Percentiles rank a stretch among this genome's conserved stretches.
These are phyloP conservation scores for Meriones psammophilus DNA, from an alignment of 2,797 vertebrate genomes.

Conservation along the genomic window DNA sequence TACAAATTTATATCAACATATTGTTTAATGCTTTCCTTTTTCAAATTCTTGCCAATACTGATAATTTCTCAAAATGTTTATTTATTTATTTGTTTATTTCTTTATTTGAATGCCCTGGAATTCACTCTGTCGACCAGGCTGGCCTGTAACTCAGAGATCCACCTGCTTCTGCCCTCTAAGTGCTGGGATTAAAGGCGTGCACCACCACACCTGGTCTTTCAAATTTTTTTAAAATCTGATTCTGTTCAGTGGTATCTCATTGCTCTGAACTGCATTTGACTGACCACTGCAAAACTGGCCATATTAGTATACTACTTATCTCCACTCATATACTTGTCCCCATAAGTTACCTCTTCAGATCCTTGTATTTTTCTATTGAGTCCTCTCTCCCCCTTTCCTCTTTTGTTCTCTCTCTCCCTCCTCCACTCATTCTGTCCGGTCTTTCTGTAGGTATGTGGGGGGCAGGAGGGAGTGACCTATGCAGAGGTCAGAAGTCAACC, in stretches of 20 bases:
- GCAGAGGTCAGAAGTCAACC: background rate
- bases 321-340: background rate
- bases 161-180: background rate
- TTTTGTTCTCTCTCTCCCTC: no score
- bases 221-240: background rate
- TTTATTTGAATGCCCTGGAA: background rate
- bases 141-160: no score
- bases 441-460: background rate
- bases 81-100: background rate
- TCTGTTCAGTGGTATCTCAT: background rate
- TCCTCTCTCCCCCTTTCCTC: background rate
- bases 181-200: background rate
- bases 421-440: background rate
- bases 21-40: background rate
- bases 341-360: background rate
- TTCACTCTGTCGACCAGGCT: no score
- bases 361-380: constrained; percentile 11
- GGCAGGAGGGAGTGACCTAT: background rate
- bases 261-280: background rate
- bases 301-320: background rate
- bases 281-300: background rate
- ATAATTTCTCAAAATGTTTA: background rate
- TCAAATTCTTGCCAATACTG: background rate
- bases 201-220: background rate
- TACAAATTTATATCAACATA: background rate